Base-by-base conservation (phyloP, 2,888 invertebrate species). In the Cancer borealis region DNA sequence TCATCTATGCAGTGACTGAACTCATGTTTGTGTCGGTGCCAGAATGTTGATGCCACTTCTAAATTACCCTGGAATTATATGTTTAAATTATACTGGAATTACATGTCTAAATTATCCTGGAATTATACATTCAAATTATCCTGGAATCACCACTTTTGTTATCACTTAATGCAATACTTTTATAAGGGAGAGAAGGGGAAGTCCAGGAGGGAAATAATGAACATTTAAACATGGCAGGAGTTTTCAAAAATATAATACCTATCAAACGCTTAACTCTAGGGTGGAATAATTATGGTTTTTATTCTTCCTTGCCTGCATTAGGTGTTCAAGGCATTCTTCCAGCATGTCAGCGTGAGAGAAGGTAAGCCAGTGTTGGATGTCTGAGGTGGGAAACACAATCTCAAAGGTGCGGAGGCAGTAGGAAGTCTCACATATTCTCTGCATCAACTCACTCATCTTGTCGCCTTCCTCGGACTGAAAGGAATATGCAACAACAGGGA, bases 11-110 rank as follows among this genome's bases (percentile, higher is more conserved):
- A 47, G 12, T 73, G 47, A 66, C 88, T 73, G 79, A 95, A 95
- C 93, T 95, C 95, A 45, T 95, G 94, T 88, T 93, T 95, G 91
- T 95, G 95, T 12, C 95, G 94, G 54, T 95, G 95, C 95, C 95
- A 95, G 21, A 95, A 88, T 47, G 94, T 94, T 26, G 94, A 94
- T 10, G 94, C 94, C n/a, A 95, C 84, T 10, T 95, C 93, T 91
- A 95, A 88, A 79, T 93, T 91, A n/a, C 95, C 94, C 95, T 95
- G 92, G 14, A 47, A 54, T 14, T 39, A 39, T 39, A 39, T 1
- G 39, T 39, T 39, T 39, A 60, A 60, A 5, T 60, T 60, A 21
- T 17, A 17, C 60, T 60, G 60, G 21, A 60, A 21, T 21, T 1
- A 21, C 17, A n/a, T n/a, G n/a, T n/a, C n/a, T n/a, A n/a, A n/a